A percentile compares a stretch with the other conserved stretches of the same genome.
Conservation (phyloP, 2,113 vertebrate genomes). For the Ifrita kowaldi region DNA sequence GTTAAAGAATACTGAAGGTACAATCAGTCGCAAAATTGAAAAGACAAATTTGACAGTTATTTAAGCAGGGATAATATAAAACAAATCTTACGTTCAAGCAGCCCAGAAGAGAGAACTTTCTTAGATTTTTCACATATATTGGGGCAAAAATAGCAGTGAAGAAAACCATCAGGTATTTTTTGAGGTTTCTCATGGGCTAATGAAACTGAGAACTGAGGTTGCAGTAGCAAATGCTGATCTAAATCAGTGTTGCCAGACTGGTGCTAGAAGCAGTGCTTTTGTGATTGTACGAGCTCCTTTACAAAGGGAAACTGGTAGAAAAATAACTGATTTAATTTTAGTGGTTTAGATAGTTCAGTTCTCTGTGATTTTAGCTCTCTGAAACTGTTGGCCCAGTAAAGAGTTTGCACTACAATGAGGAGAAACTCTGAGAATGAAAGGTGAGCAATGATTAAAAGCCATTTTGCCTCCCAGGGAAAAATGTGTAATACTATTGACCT, state of each 20-base stretch:
- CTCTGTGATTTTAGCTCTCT: not conserved
- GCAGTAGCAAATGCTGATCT: not conserved
- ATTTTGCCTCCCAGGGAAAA: not conserved
- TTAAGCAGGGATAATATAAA: not conserved
- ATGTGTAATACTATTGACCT: not conserved
- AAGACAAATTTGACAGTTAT: not conserved
- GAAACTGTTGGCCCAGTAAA: not conserved
- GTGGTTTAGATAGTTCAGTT: not conserved
- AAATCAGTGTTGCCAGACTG: not conserved
- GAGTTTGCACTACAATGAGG: not conserved
- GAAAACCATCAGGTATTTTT: not conserved
- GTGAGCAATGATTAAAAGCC: not conserved
- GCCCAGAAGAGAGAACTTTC: not conserved
- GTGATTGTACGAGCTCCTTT: not conserved
- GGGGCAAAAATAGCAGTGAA: not conserved
- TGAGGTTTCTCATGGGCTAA: not conserved
- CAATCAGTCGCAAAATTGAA: not conserved
- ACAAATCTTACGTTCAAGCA: fast-evolving
- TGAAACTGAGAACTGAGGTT: not conserved
- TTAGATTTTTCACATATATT: not conserved
- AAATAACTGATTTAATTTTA: not conserved
- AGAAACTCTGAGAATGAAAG: not conserved
- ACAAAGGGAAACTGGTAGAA: not conserved
- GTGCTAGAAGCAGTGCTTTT: not conserved
- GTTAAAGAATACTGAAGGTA: not conserved